These are phyloP conservation scores for Lagria hirta DNA, from an alignment of 2,888 invertebrate species.

Conservation along the genomic window DNA sequence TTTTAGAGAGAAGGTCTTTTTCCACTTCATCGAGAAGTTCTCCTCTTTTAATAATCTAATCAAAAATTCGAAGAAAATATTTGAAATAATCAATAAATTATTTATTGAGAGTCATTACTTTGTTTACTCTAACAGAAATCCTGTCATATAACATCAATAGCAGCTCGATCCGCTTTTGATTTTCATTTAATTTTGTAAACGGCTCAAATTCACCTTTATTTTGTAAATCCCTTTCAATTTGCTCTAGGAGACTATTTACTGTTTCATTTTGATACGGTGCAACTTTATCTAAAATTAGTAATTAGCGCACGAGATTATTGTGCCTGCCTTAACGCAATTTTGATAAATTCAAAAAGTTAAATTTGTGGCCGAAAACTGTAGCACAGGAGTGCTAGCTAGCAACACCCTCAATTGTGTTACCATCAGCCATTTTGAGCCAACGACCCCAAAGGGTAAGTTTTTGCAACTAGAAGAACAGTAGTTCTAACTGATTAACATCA, in stretches of 20 bases:
- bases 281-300: constrained; percentile 31
- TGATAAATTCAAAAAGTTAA: no score
- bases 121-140: constrained; percentile 39
- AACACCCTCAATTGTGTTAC: no score
- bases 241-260: constrained; percentile 46
- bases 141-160: constrained; percentile 46
- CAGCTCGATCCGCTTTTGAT: constrained; percentile 42
- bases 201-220: constrained; percentile 40
- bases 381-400: no score
- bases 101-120: constrained; percentile 27
- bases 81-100: constrained; percentile 4
- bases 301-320: no score
- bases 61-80: no score
- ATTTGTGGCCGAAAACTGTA: no score
- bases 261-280: constrained; percentile 44
- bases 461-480: no score
- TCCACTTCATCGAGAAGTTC: constrained; percentile 50
- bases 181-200: constrained; percentile 41
- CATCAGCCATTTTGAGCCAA: no score
- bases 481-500: no score
- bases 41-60: constrained; percentile 47
- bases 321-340: no score
- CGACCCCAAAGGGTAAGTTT: no score
- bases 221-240: constrained; percentile 46
- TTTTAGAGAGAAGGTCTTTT: constrained; percentile 40